Base-by-base conservation (phyloP, 2,888 invertebrate genomes). In the Dasypogon diadema region DNA sequence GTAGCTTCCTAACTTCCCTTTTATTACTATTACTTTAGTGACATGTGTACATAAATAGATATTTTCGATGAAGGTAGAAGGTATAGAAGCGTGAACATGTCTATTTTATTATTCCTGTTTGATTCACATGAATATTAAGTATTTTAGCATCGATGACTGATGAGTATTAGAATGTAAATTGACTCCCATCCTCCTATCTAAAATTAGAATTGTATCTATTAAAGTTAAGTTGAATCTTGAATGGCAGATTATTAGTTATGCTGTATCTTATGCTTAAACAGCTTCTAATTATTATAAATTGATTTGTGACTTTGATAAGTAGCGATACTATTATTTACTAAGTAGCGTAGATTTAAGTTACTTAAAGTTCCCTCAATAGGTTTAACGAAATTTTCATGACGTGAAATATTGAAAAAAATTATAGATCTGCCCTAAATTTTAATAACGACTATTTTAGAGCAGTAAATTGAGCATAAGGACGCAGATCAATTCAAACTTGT, bases 21-120 rank as follows among this genome's bases (percentile, higher is more conserved):
- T 60, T 37, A 5, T 26, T 60, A 60, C 42, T 60, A 34, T 60
- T n/a, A n/a, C n/a, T 60, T 21, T 60, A 60, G 60, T 60, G 60
- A 37, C 16, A 60, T 60, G 37, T 60, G 37, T 42, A 37, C 24
- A 60, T 60, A 34, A 10, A 42, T 42, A 6, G 37, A 60, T 21
- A 60, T 60, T 60, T 12, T 16, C 34, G 21, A 60, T 42, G 42
- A 34, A 18, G 10, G 30, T 34, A 60, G 21, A 2, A 37, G 14
- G 16, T 60, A 37, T 18, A 4, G 37, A 60, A 60, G 16, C 12
- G 34, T 37, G 34, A 60, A 60, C 26, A 34, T 30, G 30, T 60
- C 37, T 14, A 37, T 37, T 37, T 60, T n/a, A n/a, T 37, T 60
- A 18, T 37, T 60, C 21, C 16, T 60, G 42, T 12, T 42, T 12